A percentile compares a stretch with the other conserved stretches of the same genome.
Evolutionary conservation across 92 coral and sea anemone species (phyloP).

Genomic region (Phenganax marumi): DNA sequence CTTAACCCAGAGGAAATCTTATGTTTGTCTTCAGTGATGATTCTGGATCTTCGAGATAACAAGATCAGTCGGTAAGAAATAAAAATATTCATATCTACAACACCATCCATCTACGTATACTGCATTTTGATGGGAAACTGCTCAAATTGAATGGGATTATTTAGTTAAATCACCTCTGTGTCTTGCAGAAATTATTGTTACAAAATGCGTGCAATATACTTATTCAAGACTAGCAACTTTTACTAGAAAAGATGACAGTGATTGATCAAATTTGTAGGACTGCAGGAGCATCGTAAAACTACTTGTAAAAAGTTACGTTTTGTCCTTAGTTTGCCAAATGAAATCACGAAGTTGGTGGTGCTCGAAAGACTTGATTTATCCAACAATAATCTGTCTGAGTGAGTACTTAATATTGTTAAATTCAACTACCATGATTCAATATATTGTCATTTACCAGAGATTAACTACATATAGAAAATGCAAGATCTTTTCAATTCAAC

Average conservation of each 20-base stretch:
- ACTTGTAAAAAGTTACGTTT: not conserved
- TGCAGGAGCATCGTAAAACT: too few species aligned
- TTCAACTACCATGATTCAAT: not conserved
- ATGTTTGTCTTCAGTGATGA: constrained; percentile 63
- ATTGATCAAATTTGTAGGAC: too few species aligned
- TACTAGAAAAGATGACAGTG: too few species aligned
- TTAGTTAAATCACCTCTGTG: too few species aligned
- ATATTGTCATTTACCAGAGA: too few species aligned
- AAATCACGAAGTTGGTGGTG: constrained; percentile 63
- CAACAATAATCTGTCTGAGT: constrained; percentile 89
- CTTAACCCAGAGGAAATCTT: constrained; percentile 61
- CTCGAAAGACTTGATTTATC: constrained; percentile 86
- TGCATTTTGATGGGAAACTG: not conserved
- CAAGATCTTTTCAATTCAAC: too few species aligned
- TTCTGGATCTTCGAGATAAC: constrained; percentile 84
- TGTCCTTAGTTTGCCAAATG: constrained; percentile 71
- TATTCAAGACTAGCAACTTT: too few species aligned
- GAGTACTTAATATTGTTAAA: constrained; percentile 17
- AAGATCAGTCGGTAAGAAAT: constrained; percentile 65
- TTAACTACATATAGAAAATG: too few species aligned
- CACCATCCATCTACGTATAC: not conserved
- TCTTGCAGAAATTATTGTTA: too few species aligned
- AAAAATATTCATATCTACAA: not conserved
- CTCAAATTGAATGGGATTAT: too few species aligned
- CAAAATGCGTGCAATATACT: too few species aligned